phyloP scores from a whole-genome alignment of 2,113 vertebrate genomes.

The Lanius collurio region DNA sequence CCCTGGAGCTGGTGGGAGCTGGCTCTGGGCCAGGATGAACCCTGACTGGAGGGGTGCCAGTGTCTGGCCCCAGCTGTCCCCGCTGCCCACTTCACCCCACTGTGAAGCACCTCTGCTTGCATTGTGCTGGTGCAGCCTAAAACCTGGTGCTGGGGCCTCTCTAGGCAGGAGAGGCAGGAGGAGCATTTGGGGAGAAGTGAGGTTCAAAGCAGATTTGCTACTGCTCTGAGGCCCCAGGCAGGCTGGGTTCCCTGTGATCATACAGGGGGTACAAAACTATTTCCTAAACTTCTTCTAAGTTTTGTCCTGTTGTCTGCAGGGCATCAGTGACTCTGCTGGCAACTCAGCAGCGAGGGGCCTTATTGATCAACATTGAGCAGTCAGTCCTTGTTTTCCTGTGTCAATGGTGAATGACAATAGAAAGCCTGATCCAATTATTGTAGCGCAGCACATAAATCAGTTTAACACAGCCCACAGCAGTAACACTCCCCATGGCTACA shows the following conservation, averaged over 20 bases:
- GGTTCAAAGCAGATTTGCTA: not conserved
- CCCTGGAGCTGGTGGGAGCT: fast-evolving
- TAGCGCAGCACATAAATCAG: not conserved
- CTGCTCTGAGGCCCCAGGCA: not conserved
- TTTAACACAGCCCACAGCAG: not conserved
- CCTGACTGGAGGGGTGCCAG: not conserved
- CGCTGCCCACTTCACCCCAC: not conserved
- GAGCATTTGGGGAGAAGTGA: not conserved
- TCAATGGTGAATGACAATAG: not conserved
- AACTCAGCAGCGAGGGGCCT: not conserved
- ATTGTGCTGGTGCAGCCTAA: not conserved
- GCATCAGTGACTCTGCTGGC: not conserved
- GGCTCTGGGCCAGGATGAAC: not conserved
- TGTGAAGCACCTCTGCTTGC: not conserved
- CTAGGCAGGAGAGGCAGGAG: fast-evolving
- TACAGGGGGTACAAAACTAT: not conserved
- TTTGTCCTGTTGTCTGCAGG: not conserved
- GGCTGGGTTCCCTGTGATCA: not conserved
- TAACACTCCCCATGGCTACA: not conserved
- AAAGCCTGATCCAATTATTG: not conserved
- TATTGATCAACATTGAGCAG: not conserved
- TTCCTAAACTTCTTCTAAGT: not conserved
- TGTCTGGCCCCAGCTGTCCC: not conserved
- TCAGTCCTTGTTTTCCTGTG: not conserved
- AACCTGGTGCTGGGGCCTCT: not conserved